Evolutionary conservation across 2,797 vertebrate genomes (phyloP).

Genomic region (Acanthopagrus latus): DNA sequence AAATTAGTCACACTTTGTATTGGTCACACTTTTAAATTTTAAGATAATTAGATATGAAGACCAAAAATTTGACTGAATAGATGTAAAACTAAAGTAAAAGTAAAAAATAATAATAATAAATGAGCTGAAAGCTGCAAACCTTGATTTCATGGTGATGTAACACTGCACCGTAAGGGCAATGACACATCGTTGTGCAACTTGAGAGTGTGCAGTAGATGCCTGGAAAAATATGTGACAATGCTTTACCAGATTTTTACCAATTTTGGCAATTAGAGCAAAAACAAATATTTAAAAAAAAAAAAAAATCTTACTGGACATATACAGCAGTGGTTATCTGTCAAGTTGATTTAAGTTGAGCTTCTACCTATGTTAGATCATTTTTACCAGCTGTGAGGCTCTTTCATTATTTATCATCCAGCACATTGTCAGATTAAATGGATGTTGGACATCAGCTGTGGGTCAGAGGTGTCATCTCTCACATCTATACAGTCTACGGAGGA

Average conservation of each 20-base stretch:
- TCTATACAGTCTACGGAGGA: slow-evolving; percentile 1
- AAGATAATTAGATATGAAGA: neutral
- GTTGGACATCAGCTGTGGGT: neutral
- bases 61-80: neutral
- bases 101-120: neutral
- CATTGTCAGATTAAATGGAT: slow-evolving; percentile 9
- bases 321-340: neutral
- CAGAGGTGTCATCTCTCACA: neutral
- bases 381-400: neutral
- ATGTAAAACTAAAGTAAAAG: neutral
- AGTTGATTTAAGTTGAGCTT: neutral
- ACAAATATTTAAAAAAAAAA: no score
- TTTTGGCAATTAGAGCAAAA: no score
- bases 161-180: no score
- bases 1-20: neutral
- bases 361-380: neutral
- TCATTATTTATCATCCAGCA: neutral
- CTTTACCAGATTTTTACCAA: neutral
- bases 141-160: no score
- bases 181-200: no score
- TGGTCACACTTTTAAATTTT: neutral
- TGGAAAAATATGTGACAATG: neutral
- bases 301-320: no score
- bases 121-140: no score
- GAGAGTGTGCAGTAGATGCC: no score